phyloP scores from a whole-genome alignment of 2,888 invertebrate species.

The Brachypalpus laphriformis region DNA sequence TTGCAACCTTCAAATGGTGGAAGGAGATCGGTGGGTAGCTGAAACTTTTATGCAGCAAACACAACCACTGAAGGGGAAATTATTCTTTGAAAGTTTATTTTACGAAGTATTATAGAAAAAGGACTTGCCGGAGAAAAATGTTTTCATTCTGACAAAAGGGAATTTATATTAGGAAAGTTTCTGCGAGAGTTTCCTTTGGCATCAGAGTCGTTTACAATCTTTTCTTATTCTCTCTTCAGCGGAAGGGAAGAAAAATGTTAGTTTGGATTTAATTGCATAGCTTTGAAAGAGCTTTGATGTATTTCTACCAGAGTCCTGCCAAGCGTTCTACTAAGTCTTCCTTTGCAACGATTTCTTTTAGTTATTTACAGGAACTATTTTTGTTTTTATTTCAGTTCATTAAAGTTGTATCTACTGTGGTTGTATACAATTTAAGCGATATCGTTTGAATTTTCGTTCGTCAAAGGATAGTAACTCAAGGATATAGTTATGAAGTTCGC shows the following conservation, averaged over 20 bases:
- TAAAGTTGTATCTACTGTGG: not conserved
- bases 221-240: not conserved
- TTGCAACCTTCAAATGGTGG: slow-evolving; percentile 24
- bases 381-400: not conserved
- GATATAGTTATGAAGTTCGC: not conserved
- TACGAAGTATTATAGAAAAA: slow-evolving; percentile 3
- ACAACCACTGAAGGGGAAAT: slow-evolving; percentile 60
- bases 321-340: not conserved
- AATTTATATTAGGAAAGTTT: slow-evolving; percentile 68
- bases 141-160: slow-evolving; percentile 29
- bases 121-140: slow-evolving; percentile 25
- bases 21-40: not conserved
- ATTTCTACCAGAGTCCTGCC: slow-evolving; percentile 19
- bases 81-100: slow-evolving; percentile 64
- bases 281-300: slow-evolving; percentile 50
- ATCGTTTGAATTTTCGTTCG: not conserved
- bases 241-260: slow-evolving; percentile 10
- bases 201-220: slow-evolving; percentile 14
- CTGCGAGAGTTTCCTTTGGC: slow-evolving; percentile 13
- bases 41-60: slow-evolving; percentile 48
- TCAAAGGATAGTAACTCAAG: not conserved
- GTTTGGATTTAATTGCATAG: slow-evolving; percentile 57
- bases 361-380: not conserved
- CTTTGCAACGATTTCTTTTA: slow-evolving; percentile 24
- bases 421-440: not conserved